phyloP scores from a whole-genome alignment of 2,888 invertebrate species.

The Octodonta nipae region DNA sequence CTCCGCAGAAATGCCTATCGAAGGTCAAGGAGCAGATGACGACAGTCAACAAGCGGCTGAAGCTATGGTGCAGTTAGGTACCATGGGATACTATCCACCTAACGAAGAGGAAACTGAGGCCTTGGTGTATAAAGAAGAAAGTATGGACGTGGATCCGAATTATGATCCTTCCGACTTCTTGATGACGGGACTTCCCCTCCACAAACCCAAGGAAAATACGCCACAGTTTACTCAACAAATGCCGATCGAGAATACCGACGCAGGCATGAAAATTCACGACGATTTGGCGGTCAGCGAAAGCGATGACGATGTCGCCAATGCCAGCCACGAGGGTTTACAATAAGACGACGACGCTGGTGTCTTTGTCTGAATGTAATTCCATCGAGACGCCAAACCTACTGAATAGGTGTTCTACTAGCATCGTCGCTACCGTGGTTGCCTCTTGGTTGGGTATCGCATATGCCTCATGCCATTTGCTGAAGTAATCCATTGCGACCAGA shows the following conservation, averaged over 20 bases:
- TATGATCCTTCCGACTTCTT: constrained; percentile 81
- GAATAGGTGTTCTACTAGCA: too few species aligned
- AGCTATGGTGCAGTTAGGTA: constrained; percentile 61
- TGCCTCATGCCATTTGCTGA: too few species aligned
- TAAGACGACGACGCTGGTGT: constrained; percentile 40
- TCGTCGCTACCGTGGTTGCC: too few species aligned
- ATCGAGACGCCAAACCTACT: too few species aligned
- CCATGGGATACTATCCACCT: constrained; percentile 48
- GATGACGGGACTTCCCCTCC: constrained; percentile 37
- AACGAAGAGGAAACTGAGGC: constrained; percentile 25
- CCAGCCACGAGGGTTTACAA: constrained; percentile 13
- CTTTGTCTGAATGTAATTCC: too few species aligned
- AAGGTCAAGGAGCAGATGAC: constrained; percentile 25
- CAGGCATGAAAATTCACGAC: constrained; percentile 50
- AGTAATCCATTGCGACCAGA: too few species aligned
- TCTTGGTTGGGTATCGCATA: too few species aligned
- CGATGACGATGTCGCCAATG: constrained; percentile 44
- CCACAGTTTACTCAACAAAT: too few species aligned
- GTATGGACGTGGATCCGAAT: constrained; percentile 64
- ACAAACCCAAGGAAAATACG: constrained; percentile 17
- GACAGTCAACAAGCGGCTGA: constrained; percentile 56
- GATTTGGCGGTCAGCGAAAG: constrained; percentile 68
- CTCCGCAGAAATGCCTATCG: constrained; percentile 33
- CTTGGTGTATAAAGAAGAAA: constrained; percentile 42
- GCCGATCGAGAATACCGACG: constrained; percentile 16